Base-by-base conservation (phyloP, 2,113 vertebrate species). In the Ovibos moschatus region DNA sequence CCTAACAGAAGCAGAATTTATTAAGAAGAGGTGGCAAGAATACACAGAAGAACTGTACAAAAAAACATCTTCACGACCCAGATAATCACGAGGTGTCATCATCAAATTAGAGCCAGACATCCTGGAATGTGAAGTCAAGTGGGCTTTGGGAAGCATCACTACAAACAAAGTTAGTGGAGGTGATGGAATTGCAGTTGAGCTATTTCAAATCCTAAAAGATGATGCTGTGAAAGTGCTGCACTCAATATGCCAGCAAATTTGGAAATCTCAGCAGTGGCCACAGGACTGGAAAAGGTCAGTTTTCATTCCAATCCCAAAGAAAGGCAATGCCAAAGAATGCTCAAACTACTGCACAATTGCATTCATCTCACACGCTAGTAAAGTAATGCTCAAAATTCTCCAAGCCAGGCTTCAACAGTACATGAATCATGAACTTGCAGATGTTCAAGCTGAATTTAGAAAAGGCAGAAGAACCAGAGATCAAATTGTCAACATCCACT, bases 401-500 rank as follows among this genome's bases (percentile, higher is more conserved):
- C 64, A 36, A 67, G 64, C 33, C 64, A 67, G 64, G n/a, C 64
- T 67, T 21, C n/a, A 36, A 21, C n/a, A 67, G 33, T 67, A 67
- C 9, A 11, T 36, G 64, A 67, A 36, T 11, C 17, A 11, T 36
- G 64, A 67, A 36, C 64, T 36, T 11, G 9, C 64, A 36, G 64
- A 67, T 36, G 17, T 67, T 67, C 64, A 67, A 36, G 33, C 17
- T 36, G 33, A 4, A 1, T 67, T 71, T 36, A 71, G 64, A 36
- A 21, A 71, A 36, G n/a, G 64, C 33, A 71, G 9, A 67, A 4
- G 64, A 36, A 36, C 64, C 64, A 36, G n/a, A 71, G 17, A 71
- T 36, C n/a, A 71, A 21, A 11, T 71, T 71, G 4, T 4, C n/a
- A 36, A 36, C 16, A 36, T 71, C 17, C 0, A 0, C 0, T 71